Evolutionary conservation across 2,888 invertebrate species (phyloP).

Genomic region (Eupithecia tripunctaria): DNA sequence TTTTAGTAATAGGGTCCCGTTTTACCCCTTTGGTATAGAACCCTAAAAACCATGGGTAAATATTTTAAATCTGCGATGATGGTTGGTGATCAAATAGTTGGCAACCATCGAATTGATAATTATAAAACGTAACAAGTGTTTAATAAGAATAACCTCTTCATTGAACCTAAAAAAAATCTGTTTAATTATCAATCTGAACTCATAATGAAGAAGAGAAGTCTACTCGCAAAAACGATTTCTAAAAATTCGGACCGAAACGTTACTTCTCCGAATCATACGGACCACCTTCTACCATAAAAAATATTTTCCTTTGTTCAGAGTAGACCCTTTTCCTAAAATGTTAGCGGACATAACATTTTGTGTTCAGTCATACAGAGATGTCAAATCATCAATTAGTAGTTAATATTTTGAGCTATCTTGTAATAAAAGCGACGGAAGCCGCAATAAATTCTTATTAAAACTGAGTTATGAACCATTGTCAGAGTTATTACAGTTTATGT

Average conservation of each 20-base stretch:
- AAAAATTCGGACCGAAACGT: not conserved
- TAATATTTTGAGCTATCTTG: slow-evolving; percentile 9
- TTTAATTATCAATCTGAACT: not conserved
- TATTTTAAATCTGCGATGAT: no score
- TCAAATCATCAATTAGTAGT: slow-evolving; percentile 8
- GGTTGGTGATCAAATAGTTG: no score
- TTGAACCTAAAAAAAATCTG: no score
- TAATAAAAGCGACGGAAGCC: slow-evolving; percentile 27
- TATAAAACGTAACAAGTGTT: no score
- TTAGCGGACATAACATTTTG: not conserved
- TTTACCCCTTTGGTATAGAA: no score
- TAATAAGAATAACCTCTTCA: no score
- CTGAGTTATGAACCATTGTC: slow-evolving; percentile 38
- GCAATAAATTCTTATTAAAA: slow-evolving; percentile 33
- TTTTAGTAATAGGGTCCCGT: no score
- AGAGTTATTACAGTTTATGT: slow-evolving; percentile 43
- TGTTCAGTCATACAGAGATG: slow-evolving; percentile 27
- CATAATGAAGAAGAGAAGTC: not conserved
- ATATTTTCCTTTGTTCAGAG: not conserved
- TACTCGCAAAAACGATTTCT: not conserved
- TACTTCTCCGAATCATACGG: not conserved
- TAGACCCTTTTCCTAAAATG: not conserved
- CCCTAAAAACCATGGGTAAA: no score
- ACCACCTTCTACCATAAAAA: not conserved
- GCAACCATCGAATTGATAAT: no score